Evolutionary conservation across 2,797 vertebrate genomes (phyloP).

Genomic region (Helarctos malayanus): DNA sequence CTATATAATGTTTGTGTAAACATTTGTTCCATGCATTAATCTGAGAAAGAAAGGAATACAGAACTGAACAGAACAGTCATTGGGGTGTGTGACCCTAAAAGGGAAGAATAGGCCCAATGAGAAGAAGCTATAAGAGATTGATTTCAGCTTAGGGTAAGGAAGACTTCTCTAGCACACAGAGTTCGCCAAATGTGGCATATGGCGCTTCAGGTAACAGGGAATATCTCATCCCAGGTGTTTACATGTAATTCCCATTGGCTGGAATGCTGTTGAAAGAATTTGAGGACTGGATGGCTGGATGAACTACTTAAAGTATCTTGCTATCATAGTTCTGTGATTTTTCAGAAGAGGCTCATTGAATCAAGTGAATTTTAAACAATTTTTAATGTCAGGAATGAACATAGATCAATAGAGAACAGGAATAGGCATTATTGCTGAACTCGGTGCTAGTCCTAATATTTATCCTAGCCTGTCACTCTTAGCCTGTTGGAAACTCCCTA

Average conservation of each 20-base stretch:
- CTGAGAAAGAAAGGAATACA: background rate
- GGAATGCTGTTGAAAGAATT: background rate
- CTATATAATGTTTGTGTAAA: background rate
- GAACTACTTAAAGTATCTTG: background rate
- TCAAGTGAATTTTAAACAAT: conserved; percentile 36
- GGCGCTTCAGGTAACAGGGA: background rate
- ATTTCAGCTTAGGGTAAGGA: background rate
- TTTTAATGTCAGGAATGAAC: conserved; percentile 43
- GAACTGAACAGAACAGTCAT: background rate
- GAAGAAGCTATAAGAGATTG: background rate
- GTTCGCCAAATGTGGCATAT: background rate
- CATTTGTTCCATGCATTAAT: background rate
- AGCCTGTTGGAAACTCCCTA: background rate
- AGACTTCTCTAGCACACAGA: background rate
- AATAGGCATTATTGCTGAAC: background rate
- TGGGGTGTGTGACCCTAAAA: background rate
- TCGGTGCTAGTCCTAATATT: conserved; percentile 50
- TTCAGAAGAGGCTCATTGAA: conserved; percentile 41
- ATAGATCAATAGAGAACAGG: background rate
- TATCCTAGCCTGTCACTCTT: conserved; percentile 43
- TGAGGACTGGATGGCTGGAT: background rate
- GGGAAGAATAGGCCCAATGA: background rate
- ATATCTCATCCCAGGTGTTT: background rate
- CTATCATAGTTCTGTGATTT: conserved; percentile 29
- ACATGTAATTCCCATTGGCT: background rate